Evolutionary conservation across 2,797 vertebrate genomes (phyloP).

Genomic region (Tachyglossus aculeatus): DNA sequence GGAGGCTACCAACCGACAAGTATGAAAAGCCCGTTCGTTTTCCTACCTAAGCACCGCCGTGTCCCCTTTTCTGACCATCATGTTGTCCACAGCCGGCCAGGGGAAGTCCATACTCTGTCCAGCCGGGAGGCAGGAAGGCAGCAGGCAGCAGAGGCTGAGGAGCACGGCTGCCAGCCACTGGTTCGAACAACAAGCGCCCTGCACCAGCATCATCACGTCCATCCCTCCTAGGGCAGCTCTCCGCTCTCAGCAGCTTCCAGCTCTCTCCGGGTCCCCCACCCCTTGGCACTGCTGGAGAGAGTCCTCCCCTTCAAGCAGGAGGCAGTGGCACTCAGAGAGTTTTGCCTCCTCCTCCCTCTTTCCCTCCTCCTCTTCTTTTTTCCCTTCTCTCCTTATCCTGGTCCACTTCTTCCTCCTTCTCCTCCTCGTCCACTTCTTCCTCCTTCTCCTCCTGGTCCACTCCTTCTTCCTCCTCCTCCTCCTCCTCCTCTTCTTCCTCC

Average conservation of each 20-base stretch:
- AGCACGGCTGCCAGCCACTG: slow-evolving; percentile 92
- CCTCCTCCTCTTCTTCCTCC: slow-evolving; percentile 15
- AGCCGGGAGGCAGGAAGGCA: slow-evolving; percentile 91
- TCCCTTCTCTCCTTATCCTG: background rate
- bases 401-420: background rate
- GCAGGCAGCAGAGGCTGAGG: slow-evolving; percentile 92
- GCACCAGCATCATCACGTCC: slow-evolving; percentile 94
- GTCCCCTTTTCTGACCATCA: slow-evolving; percentile 97
- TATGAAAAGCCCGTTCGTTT: slow-evolving; percentile 28
- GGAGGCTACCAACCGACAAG: slow-evolving; percentile 18
- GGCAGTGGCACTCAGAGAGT: slow-evolving; percentile 58
- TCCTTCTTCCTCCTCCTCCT: background rate
- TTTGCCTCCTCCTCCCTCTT: background rate
- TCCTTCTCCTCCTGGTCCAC: background rate
- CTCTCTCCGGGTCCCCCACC: slow-evolving; percentile 46
- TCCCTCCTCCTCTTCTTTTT: slow-evolving; percentile 15
- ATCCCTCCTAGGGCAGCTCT: slow-evolving; percentile 81
- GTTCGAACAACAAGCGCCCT: slow-evolving; percentile 93
- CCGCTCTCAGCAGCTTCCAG: slow-evolving; percentile 58
- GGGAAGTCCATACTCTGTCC: slow-evolving; percentile 93
- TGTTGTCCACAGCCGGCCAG: slow-evolving; percentile 84
- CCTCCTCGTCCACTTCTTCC: background rate
- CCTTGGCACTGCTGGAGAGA: slow-evolving; percentile 55
- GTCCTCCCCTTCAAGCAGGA: slow-evolving; percentile 46
- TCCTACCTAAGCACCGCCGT: slow-evolving; percentile 95